Conservation (phyloP, 2,113 vertebrate species). For the Poeciliopsis turrubarensis region DNA sequence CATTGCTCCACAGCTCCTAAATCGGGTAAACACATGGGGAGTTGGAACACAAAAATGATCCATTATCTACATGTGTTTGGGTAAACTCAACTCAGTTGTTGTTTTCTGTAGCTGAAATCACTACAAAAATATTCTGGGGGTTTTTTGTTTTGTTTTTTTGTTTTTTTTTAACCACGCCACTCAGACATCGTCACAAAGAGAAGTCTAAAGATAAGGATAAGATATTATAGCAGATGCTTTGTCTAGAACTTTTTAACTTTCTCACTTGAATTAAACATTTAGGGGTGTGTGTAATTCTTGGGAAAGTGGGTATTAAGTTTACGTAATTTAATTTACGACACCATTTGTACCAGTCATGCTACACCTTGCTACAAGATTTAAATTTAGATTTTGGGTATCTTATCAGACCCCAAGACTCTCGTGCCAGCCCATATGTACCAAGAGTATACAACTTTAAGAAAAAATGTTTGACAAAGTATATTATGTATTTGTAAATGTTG, state of each 20-base stretch:
- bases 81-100: conserved; percentile 65
- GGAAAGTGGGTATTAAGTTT: not conserved
- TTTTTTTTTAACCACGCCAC: conserved; percentile 21
- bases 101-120: conserved; percentile 45
- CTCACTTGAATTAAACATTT: not conserved
- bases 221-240: not conserved
- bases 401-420: too few species aligned
- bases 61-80: conserved; percentile 74
- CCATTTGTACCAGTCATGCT: too few species aligned
- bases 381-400: too few species aligned
- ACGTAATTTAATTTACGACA: too few species aligned
- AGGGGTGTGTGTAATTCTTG: not conserved
- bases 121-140: conserved; percentile 48
- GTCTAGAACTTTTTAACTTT: not conserved
- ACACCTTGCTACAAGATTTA: too few species aligned
- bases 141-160: conserved; percentile 13
- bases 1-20: conserved; percentile 50
- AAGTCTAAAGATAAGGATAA: conserved; percentile 19
- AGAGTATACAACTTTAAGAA: conserved; percentile 19
- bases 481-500: conserved; percentile 8
- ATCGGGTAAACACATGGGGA: conserved; percentile 54
- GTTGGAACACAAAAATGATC: conserved; percentile 68
- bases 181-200: conserved; percentile 9
- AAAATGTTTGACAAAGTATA: not conserved
- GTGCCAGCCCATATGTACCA: not conserved